Evolutionary conservation across 92 coral and sea anemone species (phyloP).

Genomic region (Porites divaricata): DNA sequence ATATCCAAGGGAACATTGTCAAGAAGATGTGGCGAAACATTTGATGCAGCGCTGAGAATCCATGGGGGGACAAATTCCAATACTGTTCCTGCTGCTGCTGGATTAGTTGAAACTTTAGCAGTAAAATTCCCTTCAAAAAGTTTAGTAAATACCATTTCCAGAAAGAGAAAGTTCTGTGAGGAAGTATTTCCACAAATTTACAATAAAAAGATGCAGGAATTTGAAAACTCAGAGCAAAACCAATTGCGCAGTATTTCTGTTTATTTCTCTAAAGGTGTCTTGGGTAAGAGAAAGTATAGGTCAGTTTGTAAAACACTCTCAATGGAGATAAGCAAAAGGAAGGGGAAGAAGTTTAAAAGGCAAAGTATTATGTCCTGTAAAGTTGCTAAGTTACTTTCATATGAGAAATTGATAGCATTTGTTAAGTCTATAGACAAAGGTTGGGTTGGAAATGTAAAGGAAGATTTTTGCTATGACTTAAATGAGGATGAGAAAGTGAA

Average conservation of each 20-base stretch:
- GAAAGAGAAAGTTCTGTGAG: slow-evolving; percentile 69
- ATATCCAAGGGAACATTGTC: slow-evolving; percentile 65
- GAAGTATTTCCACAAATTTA: slow-evolving; percentile 70
- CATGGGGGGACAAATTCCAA: slow-evolving; percentile 74
- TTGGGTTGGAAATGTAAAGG: slow-evolving; percentile 59
- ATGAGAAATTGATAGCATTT: slow-evolving; percentile 75
- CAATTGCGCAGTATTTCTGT: slow-evolving; percentile 64
- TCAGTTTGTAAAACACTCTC: slow-evolving; percentile 57
- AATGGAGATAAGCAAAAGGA: slow-evolving; percentile 41
- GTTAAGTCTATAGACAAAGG: slow-evolving; percentile 79
- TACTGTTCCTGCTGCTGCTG: slow-evolving; percentile 63
- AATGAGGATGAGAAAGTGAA: slow-evolving; percentile 57
- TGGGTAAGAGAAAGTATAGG: slow-evolving; percentile 77
- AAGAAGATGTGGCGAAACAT: slow-evolving; percentile 79
- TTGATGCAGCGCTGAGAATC: slow-evolving; percentile 69
- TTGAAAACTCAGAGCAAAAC: slow-evolving; percentile 70
- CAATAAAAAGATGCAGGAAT: slow-evolving; percentile 60
- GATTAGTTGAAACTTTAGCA: slow-evolving; percentile 69
- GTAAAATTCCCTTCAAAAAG: slow-evolving; percentile 56
- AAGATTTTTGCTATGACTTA: slow-evolving; percentile 76
- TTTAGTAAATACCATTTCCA: slow-evolving; percentile 62
- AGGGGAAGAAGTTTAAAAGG: slow-evolving; percentile 49
- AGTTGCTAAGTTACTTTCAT: slow-evolving; percentile 74
- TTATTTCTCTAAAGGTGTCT: slow-evolving; percentile 70
- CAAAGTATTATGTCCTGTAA: slow-evolving; percentile 78